These are phyloP conservation scores for Syrrhaptes paradoxus DNA, from an alignment of 2,113 vertebrate species.

Conservation along the genomic window DNA sequence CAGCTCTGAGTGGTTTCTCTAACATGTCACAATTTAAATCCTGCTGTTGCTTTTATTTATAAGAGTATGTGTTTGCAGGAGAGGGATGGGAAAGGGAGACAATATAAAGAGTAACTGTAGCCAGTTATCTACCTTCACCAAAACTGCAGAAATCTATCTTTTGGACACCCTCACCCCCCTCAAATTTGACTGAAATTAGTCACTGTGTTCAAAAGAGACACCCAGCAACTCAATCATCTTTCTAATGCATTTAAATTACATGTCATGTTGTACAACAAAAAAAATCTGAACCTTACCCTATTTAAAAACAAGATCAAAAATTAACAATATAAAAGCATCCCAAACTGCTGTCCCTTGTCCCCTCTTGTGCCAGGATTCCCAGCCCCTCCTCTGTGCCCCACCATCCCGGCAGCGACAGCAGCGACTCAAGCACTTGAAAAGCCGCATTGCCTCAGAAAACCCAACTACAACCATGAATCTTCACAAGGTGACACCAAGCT, in stretches of 20 bases:
- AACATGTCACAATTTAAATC: background rate
- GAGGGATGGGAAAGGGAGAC: background rate
- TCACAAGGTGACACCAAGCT: background rate
- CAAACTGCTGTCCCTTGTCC: background rate
- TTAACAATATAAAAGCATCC: background rate
- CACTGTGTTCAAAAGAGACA: background rate
- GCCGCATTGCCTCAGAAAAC: background rate
- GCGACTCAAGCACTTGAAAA: background rate
- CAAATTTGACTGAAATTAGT: background rate
- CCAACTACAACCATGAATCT: background rate
- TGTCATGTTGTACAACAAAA: accelerated
- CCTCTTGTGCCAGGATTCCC: background rate
- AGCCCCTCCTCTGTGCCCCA: background rate
- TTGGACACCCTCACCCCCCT: background rate
- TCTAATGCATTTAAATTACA: background rate
- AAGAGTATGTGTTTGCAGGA: background rate
- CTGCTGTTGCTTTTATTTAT: background rate
- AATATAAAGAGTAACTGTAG: background rate
- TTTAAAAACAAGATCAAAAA: background rate
- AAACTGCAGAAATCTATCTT: background rate
- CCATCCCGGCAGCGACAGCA: background rate
- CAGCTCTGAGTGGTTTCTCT: background rate
- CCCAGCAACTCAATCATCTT: background rate
- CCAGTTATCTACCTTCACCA: background rate
- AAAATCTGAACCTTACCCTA: background rate